Evolutionary conservation across 2,888 invertebrate genomes (phyloP).

Genomic region (Desoria tigrina): DNA sequence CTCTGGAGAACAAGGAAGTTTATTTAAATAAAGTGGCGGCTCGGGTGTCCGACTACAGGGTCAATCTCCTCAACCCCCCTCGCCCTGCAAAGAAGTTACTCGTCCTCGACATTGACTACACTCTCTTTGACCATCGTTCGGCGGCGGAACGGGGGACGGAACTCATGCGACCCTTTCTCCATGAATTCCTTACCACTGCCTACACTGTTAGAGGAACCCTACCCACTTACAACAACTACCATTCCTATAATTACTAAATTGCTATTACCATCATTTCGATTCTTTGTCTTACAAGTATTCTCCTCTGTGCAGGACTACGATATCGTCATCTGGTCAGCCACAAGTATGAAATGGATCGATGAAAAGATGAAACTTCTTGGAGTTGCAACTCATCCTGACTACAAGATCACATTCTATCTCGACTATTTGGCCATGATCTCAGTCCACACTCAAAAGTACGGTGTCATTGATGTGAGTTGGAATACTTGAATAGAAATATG

Average conservation of each 20-base stretch:
- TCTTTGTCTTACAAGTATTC: too few relatives aligned
- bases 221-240: too few relatives aligned
- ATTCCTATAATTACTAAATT: too few relatives aligned
- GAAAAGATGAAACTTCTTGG: constrained; percentile 82
- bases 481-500: too few relatives aligned
- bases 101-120: constrained; percentile 94
- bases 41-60: constrained; percentile 59
- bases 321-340: constrained; percentile 98
- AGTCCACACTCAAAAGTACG: constrained; percentile 84
- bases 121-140: constrained; percentile 92
- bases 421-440: constrained; percentile 94
- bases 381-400: constrained; percentile 76
- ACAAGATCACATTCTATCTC: constrained; percentile 88
- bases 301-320: constrained; percentile 69
- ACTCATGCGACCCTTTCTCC: constrained; percentile 90
- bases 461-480: constrained; percentile 77
- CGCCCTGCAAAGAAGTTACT: constrained; percentile 83
- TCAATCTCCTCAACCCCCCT: constrained; percentile 72
- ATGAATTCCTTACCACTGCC: constrained; percentile 86
- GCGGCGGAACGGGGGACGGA: constrained; percentile 84
- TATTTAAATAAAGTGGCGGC: constrained; percentile 60
- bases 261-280: too few relatives aligned
- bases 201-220: constrained; percentile 65
- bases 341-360: constrained; percentile 97
- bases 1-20: constrained; percentile 67